Conservation (phyloP, 2,113 vertebrate species). For the Sander lucioperca region DNA sequence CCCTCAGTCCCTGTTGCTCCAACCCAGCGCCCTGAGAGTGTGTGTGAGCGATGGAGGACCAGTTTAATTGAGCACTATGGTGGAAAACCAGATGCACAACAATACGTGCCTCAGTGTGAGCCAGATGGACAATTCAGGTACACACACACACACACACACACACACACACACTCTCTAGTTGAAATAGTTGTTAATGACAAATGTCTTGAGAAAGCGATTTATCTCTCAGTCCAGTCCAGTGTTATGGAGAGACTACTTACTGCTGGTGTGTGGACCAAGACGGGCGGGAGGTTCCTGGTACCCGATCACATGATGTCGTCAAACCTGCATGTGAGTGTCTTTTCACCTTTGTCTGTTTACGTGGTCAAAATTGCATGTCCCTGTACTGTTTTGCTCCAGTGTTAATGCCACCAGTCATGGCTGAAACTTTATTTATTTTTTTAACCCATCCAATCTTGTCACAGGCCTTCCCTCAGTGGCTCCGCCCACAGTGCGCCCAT, state of each 20-base stretch:
- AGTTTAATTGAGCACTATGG: constrained; percentile 92
- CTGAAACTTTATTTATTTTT: not conserved
- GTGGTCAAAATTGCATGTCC: not conserved
- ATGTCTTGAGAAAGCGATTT: not conserved
- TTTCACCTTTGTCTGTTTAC: not conserved
- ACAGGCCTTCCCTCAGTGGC: constrained; percentile 91
- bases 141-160: not conserved
- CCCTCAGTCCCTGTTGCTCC: constrained; percentile 68
- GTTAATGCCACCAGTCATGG: no score
- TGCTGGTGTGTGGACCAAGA: constrained; percentile 97
- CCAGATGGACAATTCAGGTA: constrained; percentile 86
- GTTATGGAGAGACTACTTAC: constrained; percentile 93
- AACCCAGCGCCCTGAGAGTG: constrained; percentile 83
- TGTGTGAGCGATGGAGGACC: constrained; percentile 93
- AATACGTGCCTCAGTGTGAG: constrained; percentile 93
- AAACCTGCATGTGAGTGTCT: constrained; percentile 90
- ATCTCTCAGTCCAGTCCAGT: constrained; percentile 85
- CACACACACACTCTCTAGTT: not conserved
- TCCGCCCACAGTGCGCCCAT: constrained; percentile 84
- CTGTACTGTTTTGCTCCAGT: not conserved
- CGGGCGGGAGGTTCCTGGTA: constrained; percentile 91
- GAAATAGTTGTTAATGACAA: not conserved
- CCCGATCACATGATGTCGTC: constrained; percentile 87
- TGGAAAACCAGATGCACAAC: constrained; percentile 85
- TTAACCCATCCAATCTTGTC: not conserved